Conservation (phyloP, 2,113 vertebrate genomes). For the Jaculus jaculus region DNA sequence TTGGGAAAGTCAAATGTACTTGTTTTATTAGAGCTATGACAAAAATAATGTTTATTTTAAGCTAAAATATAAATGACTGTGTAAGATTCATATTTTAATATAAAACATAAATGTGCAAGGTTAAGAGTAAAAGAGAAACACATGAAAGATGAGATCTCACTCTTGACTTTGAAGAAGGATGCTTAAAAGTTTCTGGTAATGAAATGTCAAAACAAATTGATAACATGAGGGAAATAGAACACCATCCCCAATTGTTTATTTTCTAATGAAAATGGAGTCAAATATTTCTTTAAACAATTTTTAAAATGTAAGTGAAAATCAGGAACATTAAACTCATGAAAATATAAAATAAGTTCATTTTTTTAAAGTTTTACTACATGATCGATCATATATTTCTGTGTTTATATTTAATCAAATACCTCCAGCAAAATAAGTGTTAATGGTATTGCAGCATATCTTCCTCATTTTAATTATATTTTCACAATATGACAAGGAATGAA, state of each 20-base stretch:
- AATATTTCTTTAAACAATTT: not conserved
- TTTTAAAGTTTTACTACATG: not conserved
- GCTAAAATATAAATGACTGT: not conserved
- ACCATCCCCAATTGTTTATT: slow-evolving; percentile 11
- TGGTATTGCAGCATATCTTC: not conserved
- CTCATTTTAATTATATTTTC: not conserved
- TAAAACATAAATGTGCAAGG: not conserved
- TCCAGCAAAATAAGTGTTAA: no score
- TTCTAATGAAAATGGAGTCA: not conserved
- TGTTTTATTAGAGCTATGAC: not conserved
- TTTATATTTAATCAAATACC: not conserved
- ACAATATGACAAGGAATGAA: not conserved
- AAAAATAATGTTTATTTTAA: not conserved
- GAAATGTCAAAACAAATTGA: not conserved
- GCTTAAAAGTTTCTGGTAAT: not conserved
- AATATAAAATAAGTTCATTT: not conserved
- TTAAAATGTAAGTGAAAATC: not conserved
- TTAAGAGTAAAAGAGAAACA: not conserved
- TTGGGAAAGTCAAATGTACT: not conserved
- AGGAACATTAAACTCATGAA: not conserved
- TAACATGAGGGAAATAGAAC: not conserved
- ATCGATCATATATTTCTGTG: not conserved
- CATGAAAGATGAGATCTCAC: not conserved
- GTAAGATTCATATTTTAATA: not conserved
- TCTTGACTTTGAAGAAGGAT: not conserved